Evolutionary conservation across 2,888 invertebrate species (phyloP).

Genomic region (Cheiracanthium punctorium): DNA sequence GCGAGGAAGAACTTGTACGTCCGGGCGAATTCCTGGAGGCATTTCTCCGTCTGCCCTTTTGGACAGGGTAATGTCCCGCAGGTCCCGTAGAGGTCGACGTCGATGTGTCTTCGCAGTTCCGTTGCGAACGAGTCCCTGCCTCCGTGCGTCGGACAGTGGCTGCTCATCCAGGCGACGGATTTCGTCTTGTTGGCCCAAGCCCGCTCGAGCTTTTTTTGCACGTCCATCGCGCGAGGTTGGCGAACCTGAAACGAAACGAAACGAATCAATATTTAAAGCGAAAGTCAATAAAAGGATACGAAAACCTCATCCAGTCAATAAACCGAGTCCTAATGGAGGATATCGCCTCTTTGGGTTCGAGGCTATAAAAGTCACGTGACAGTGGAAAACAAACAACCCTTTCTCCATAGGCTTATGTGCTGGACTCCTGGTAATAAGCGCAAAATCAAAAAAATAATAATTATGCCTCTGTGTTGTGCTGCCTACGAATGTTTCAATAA

Average conservation of each 20-base stretch:
- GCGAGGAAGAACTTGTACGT: constrained; percentile 76
- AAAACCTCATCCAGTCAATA: too few species aligned
- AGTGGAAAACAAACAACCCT: too few species aligned
- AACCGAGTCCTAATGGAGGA: too few species aligned
- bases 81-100: constrained; percentile 76
- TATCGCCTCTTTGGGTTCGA: too few species aligned
- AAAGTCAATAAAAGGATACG: too few species aligned
- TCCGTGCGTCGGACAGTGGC: constrained; percentile 76
- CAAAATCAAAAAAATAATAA: too few species aligned
- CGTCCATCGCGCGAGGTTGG: constrained; percentile 24
- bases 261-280: too few species aligned
- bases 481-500: too few species aligned
- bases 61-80: constrained; percentile 75
- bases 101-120: constrained; percentile 75
- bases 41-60: constrained; percentile 73
- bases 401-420: too few species aligned
- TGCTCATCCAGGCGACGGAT: constrained; percentile 77
- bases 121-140: constrained; percentile 75
- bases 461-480: too few species aligned
- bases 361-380: too few species aligned
- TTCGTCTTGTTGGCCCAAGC: constrained; percentile 74
- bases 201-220: constrained; percentile 3
- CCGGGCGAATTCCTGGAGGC: constrained; percentile 74
- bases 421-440: too few species aligned
- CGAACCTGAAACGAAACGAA: constrained; percentile 18